Evolutionary conservation across 2,113 vertebrate species (phyloP).

Genomic region (Scytalopus superciliaris): DNA sequence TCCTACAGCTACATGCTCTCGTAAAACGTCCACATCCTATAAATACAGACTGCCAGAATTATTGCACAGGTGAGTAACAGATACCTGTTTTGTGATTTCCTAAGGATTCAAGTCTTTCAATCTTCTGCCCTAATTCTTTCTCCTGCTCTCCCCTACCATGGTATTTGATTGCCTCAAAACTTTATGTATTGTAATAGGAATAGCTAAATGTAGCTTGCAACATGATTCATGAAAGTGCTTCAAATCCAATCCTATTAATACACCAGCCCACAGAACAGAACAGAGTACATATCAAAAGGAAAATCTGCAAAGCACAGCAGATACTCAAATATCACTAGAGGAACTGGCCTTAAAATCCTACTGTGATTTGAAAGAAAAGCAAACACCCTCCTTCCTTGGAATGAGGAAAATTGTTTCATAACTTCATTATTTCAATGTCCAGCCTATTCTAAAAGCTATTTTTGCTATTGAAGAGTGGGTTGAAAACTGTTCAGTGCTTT

Average conservation of each 20-base stretch:
- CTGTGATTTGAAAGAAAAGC: neutral
- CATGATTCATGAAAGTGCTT: neutral
- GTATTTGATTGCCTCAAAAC: neutral
- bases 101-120: neutral
- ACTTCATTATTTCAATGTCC: neutral
- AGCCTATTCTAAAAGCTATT: neutral
- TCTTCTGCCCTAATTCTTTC: neutral
- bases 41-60: neutral
- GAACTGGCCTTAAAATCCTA: neutral
- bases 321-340: neutral
- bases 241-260: conserved; percentile 25
- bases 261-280: conserved; percentile 10
- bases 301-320: conserved; percentile 38
- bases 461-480: neutral
- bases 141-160: neutral
- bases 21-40: neutral
- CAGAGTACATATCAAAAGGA: neutral
- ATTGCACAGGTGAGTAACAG: neutral
- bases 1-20: neutral
- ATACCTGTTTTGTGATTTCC: neutral
- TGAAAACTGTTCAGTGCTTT: neutral
- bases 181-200: neutral
- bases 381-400: neutral
- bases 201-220: conserved; percentile 2
- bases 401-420: neutral